phyloP scores from a whole-genome alignment of 37 sponge, comb jelly and placozoan genomes.

The Hexactinellida sp. region DNA sequence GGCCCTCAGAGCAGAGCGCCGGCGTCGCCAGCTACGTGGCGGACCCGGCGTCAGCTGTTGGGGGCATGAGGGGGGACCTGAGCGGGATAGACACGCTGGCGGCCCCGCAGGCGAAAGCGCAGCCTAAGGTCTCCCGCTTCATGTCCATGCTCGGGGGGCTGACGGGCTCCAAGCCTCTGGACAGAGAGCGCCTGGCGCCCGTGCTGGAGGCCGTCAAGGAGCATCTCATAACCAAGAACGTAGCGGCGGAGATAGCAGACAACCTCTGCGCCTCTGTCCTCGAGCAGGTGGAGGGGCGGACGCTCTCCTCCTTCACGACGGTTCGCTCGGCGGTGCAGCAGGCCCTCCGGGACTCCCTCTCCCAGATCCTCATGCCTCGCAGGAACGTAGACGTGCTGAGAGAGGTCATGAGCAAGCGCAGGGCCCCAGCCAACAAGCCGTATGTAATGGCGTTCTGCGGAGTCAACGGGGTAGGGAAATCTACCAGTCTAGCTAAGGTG shows the following conservation, averaged over 20 bases:
- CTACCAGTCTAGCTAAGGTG: constrained; percentile 90
- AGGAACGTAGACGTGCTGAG: constrained; percentile 63
- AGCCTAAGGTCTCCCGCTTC: constrained; percentile 37
- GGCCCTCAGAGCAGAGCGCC: background rate
- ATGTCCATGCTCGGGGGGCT: constrained; percentile 72
- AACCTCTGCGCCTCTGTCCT: constrained; percentile 72
- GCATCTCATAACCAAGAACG: constrained; percentile 85
- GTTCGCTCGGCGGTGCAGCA: constrained; percentile 39
- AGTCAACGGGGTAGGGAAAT: constrained; percentile 95
- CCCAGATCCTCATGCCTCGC: constrained; percentile 73
- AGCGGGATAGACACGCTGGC: background rate
- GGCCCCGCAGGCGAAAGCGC: background rate
- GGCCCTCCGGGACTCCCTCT: constrained; percentile 55
- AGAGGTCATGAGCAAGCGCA: constrained; percentile 45
- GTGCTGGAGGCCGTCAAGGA: constrained; percentile 84
- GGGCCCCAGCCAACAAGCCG: constrained; percentile 23
- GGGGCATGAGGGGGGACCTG: constrained; percentile 20
- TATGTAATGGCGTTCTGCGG: constrained; percentile 94
- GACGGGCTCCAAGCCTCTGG: constrained; percentile 51
- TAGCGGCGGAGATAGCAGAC: constrained; percentile 68
- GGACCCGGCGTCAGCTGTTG: background rate
- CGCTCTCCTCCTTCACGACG: constrained; percentile 65
- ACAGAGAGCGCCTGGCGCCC: constrained; percentile 46
- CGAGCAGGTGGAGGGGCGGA: constrained; percentile 60
- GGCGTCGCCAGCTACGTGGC: background rate